A percentile compares a stretch with the other conserved stretches of the same genome.
phyloP scores from a whole-genome alignment of 2,888 invertebrate genomes.

The Agriopis aurantiaria region DNA sequence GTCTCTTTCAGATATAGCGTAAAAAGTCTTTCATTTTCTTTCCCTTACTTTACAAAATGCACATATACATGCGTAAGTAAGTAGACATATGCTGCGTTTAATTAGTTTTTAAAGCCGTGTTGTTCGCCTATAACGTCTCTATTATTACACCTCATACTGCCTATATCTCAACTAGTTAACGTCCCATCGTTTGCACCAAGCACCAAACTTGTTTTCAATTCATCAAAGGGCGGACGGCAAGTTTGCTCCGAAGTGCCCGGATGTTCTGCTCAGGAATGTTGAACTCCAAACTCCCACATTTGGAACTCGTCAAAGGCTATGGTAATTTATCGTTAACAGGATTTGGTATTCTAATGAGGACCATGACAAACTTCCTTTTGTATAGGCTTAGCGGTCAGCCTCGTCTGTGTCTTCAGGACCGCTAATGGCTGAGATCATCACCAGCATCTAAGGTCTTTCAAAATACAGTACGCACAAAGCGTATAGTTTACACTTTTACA shows the following conservation, averaged over 20 bases:
- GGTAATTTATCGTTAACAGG: slow-evolving; percentile 24
- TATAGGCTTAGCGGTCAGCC: slow-evolving; percentile 8
- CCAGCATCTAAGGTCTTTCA: not conserved
- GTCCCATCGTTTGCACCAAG: slow-evolving; percentile 44
- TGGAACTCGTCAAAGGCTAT: slow-evolving; percentile 37
- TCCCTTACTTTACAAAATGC: no score
- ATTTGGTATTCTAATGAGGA: slow-evolving; percentile 25
- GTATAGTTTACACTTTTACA: no score
- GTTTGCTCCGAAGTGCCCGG: slow-evolving; percentile 47
- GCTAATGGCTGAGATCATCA: not conserved
- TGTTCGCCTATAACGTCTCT: no score
- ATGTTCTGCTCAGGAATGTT: slow-evolving; percentile 52
- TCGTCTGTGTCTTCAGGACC: not conserved
- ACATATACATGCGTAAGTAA: no score
- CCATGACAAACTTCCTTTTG: not conserved
- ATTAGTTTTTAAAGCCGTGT: no score
- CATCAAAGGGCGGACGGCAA: slow-evolving; percentile 59
- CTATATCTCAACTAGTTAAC: not conserved
- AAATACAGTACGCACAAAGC: no score
- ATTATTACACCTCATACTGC: not conserved
- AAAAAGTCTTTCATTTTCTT: no score
- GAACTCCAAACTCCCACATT: slow-evolving; percentile 47
- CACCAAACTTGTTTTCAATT: slow-evolving; percentile 62
- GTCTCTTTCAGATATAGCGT: no score
- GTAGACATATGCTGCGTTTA: no score